phyloP scores from a whole-genome alignment of 2,113 vertebrate genomes.

The Synchiropus splendidus region DNA sequence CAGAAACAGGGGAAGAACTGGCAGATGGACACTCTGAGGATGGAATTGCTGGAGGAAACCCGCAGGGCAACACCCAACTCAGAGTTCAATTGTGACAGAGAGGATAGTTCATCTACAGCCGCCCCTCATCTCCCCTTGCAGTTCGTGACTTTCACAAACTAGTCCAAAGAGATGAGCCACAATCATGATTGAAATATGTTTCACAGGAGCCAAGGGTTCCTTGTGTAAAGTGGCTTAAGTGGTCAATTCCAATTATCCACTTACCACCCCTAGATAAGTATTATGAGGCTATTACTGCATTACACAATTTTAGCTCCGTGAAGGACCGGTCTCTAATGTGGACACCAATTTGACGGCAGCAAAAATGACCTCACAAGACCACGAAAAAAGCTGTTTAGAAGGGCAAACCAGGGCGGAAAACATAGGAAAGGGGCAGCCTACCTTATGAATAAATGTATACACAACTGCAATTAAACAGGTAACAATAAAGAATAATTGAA shows the following conservation, averaged over 20 bases:
- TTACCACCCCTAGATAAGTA: constrained; percentile 35
- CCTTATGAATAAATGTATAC: too few species aligned
- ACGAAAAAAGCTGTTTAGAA: too few species aligned
- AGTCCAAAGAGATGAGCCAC: constrained; percentile 9
- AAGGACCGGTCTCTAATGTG: constrained; percentile 19
- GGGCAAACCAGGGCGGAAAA: too few species aligned
- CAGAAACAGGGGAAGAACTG: constrained; percentile 18
- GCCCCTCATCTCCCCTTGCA: too few species aligned
- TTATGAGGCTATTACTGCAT: constrained; percentile 26
- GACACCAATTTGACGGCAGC: too few species aligned
- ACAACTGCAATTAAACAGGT: too few species aligned
- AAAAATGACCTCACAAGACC: too few species aligned
- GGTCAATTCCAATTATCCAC: constrained; percentile 39
- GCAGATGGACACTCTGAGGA: constrained; percentile 44
- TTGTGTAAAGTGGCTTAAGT: constrained; percentile 15
- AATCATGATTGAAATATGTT: constrained; percentile 29
- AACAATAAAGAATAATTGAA: neutral
- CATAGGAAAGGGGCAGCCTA: too few species aligned
- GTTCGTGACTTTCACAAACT: constrained; percentile 2
- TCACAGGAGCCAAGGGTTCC: constrained; percentile 18
- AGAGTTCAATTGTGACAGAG: too few species aligned
- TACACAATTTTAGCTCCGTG: constrained; percentile 15
- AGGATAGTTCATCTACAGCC: neutral
- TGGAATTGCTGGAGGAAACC: constrained; percentile 9
- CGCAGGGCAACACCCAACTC: constrained; percentile 30